A percentile compares a stretch with the other conserved stretches of the same genome.
Evolutionary conservation across 2,888 invertebrate genomes (phyloP).

Genomic region (Drosophila peninsularis): DNA sequence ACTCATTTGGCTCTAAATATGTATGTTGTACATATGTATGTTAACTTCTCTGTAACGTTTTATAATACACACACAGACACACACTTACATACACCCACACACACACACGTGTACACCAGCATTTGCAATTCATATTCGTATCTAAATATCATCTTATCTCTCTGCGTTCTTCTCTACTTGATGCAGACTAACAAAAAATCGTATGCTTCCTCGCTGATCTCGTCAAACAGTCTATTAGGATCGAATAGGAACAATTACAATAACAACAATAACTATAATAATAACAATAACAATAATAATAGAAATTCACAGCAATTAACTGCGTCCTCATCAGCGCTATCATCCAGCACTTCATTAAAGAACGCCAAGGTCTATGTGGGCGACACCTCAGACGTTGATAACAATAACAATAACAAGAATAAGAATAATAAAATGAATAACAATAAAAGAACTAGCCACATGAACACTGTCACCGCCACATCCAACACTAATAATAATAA

Average conservation of each 20-base stretch:
- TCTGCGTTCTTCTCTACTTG: constrained; percentile 75
- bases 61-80: background rate
- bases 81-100: background rate
- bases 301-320: constrained; percentile 82
- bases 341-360: constrained; percentile 70
- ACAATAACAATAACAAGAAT: constrained; percentile 47
- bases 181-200: constrained; percentile 85
- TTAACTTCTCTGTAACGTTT: constrained; percentile 8
- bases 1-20: constrained; percentile 28
- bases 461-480: constrained; percentile 72
- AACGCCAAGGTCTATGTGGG: constrained; percentile 80
- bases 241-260: constrained; percentile 81
- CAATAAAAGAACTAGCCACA: constrained; percentile 59
- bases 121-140: constrained; percentile 47
- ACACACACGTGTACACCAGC: constrained; percentile 8
- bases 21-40: constrained; percentile 38
- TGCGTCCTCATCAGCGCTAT: constrained; percentile 76
- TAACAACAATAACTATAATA: constrained; percentile 67
- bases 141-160: constrained; percentile 57
- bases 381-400: constrained; percentile 68
- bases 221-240: constrained; percentile 85
- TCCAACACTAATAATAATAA: constrained; percentile 55
- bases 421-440: constrained; percentile 50
- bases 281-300: constrained; percentile 64
- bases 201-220: constrained; percentile 84